A percentile compares a stretch with the other conserved stretches of the same genome.
Evolutionary conservation across 2,797 vertebrate genomes (phyloP).

Genomic region (Cottoperca gobio): DNA sequence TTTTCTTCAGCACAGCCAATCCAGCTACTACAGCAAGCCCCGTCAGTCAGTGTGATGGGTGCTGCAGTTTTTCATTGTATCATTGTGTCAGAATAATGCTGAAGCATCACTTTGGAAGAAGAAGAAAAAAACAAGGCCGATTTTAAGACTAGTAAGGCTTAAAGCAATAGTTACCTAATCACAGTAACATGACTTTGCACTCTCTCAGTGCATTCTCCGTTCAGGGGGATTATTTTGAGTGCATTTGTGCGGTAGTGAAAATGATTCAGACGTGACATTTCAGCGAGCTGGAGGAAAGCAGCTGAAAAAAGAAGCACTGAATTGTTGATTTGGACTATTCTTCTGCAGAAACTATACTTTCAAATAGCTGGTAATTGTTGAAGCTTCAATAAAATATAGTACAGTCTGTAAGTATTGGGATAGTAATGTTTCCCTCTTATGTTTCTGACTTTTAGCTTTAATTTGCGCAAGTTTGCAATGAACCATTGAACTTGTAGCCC

Average conservation of each 20-base stretch:
- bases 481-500: neutral
- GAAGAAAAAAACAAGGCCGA: neutral
- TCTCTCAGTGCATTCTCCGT: conserved; percentile 42
- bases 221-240: conserved; percentile 57
- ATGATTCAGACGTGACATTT: conserved; percentile 66
- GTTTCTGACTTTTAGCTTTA: neutral
- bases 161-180: conserved; percentile 54
- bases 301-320: conserved; percentile 11
- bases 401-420: neutral
- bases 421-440: neutral
- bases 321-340: conserved; percentile 1
- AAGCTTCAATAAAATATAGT: conserved; percentile 8
- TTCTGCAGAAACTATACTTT: conserved; percentile 11
- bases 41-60: conserved; percentile 3
- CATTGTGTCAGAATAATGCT: conserved; percentile 15
- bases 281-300: conserved; percentile 32
- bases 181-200: conserved; percentile 65
- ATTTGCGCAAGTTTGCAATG: neutral
- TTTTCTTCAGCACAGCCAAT: neutral
- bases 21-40: neutral
- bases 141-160: conserved; percentile 9
- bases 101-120: neutral
- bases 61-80: conserved; percentile 6
- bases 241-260: conserved; percentile 55
- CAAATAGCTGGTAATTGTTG: neutral